These are phyloP conservation scores for Sialia sialis DNA, from an alignment of 2,113 vertebrate species.

Conservation along the genomic window DNA sequence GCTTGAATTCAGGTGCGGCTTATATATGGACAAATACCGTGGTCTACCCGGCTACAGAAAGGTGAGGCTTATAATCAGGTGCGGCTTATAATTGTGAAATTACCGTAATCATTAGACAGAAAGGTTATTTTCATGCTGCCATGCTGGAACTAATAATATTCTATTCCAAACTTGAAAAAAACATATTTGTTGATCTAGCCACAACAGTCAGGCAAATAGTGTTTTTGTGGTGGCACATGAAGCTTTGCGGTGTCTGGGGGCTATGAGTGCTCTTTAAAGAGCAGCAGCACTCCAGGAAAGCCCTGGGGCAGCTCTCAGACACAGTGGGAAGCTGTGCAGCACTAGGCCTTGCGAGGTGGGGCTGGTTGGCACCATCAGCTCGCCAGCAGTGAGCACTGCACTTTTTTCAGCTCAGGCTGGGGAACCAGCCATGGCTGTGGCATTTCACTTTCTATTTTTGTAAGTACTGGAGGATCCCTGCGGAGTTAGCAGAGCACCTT, in stretches of 20 bases:
- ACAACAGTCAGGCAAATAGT: background rate
- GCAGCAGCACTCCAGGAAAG: accelerated
- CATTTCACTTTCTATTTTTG: background rate
- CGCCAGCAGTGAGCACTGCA: background rate
- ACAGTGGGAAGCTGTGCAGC: background rate
- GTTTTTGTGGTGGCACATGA: background rate
- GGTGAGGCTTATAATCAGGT: no score
- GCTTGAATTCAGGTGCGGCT: no score
- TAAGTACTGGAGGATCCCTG: background rate
- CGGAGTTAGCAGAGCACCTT: accelerated
- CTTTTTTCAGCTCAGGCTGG: background rate
- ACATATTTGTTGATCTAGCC: background rate
- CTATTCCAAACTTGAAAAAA: background rate
- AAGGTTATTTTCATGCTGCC: background rate
- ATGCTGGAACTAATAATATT: background rate
- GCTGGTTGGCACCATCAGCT: background rate
- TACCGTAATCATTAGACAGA: background rate
- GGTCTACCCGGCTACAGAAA: no score
- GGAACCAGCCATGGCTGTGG: background rate
- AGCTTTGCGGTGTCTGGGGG: background rate
- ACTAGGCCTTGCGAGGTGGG: background rate
- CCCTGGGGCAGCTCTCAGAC: background rate
- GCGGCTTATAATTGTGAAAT: no score
- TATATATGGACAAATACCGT: no score
- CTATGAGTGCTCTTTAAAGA: background rate